phyloP scores from a whole-genome alignment of 1,140 invertebrate species.

The Plutomurus gul region DNA sequence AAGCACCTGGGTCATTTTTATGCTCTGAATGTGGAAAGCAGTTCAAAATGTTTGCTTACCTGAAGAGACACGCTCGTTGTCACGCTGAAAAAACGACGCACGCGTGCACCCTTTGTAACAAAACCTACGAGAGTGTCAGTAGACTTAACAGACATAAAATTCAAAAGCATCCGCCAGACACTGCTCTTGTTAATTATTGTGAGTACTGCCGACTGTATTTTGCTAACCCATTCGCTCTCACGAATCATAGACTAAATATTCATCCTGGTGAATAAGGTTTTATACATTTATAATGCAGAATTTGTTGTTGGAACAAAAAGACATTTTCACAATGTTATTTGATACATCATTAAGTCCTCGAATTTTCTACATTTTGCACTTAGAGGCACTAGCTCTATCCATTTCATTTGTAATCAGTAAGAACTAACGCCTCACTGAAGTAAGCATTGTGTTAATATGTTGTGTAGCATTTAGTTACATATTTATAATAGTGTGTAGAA shows the following conservation, averaged over 20 bases:
- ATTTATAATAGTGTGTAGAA: too few relatives aligned
- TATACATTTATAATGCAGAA: background rate
- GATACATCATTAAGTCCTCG: too few relatives aligned
- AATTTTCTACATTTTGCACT: too few relatives aligned
- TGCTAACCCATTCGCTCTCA: background rate
- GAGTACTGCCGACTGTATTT: background rate
- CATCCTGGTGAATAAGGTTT: slow-evolving; percentile 15
- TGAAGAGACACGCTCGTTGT: background rate
- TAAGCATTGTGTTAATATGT: too few relatives aligned
- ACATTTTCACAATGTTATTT: too few relatives aligned
- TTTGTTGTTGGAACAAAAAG: too few relatives aligned
- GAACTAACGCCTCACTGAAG: too few relatives aligned
- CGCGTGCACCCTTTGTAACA: background rate
- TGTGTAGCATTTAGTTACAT: too few relatives aligned
- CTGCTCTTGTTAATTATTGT: background rate
- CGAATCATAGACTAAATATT: slow-evolving; percentile 8
- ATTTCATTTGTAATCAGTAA: too few relatives aligned
- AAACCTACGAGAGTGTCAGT: background rate
- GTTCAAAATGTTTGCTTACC: background rate
- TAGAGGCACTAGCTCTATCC: too few relatives aligned
- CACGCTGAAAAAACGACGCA: background rate
- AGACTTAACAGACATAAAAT: background rate
- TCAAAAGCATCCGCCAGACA: background rate
- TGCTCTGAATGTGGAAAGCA: slow-evolving; percentile 1
- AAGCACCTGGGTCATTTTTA: background rate